Evolutionary conservation across 2,888 invertebrate species (phyloP).

Genomic region (Cynaeus angustus): DNA sequence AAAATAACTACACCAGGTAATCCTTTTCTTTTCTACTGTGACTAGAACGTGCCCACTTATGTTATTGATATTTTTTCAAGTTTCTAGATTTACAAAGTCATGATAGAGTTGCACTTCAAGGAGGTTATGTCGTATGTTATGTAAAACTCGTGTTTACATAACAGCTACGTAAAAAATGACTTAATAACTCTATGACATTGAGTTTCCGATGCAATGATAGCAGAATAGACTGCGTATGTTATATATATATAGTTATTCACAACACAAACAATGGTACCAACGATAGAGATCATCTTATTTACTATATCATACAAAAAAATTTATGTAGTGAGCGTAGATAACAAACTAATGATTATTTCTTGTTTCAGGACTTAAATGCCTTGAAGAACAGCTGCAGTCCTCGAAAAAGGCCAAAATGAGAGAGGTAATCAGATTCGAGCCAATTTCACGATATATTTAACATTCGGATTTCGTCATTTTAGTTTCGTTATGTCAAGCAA

Average conservation of each 20-base stretch:
- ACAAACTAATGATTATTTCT: slow-evolving; percentile 33
- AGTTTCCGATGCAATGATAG: slow-evolving; percentile 14
- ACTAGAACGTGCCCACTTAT: background rate
- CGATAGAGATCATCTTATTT: background rate
- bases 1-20: slow-evolving; percentile 34
- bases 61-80: background rate
- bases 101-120: slow-evolving; percentile 16
- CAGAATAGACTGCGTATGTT: slow-evolving; percentile 3
- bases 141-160: slow-evolving; percentile 22
- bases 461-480: too few species aligned
- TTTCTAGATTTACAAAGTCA: background rate
- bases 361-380: slow-evolving; percentile 68
- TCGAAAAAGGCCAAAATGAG: slow-evolving; percentile 64
- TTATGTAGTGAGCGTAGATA: background rate
- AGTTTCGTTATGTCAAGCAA: too few species aligned
- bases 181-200: slow-evolving; percentile 19
- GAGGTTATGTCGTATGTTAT: slow-evolving; percentile 34
- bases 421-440: slow-evolving; percentile 60
- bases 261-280: background rate
- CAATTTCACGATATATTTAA: too few species aligned
- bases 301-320: too few species aligned
- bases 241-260: background rate
- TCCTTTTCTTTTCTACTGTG: slow-evolving; percentile 8
- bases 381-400: slow-evolving; percentile 62
- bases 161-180: slow-evolving; percentile 10